Base-by-base conservation (phyloP, 2,797 vertebrate species). In the Loriculus beryllinus region DNA sequence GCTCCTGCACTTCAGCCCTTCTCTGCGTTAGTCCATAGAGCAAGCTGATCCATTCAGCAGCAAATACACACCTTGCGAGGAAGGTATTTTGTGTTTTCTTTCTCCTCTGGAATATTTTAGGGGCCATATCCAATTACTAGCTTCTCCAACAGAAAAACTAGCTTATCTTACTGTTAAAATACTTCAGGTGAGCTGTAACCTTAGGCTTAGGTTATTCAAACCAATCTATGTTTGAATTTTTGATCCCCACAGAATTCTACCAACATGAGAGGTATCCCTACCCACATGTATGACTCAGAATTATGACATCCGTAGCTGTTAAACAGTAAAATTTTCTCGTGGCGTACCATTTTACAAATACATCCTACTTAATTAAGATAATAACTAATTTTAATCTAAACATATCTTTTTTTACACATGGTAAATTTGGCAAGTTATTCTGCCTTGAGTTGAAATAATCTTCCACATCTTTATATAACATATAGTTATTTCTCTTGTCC, bases 241-340 rank as follows among this genome's bases (percentile, higher is more conserved):
- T 9, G 6, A 45, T 20, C 25, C 6, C 45, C 42, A 48, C 5
- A 48, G 14, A 86, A 52, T 25, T 48, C 51, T 19, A 64, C 11
- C 21, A 47, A 42, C 33, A 23, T 35, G 45, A 65, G 45, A 82
- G 19, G 28, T 2, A 72, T 33, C 33, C 48, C 20, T 71, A 37
- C 6, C 3, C 13, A 63, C 0, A 0, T 0, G 3, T 14, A 19
- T 5, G 8, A 67, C 39, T 43, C 43, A 47, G 15, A 91, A 65
- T 54, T 19, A 40, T 2, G 3, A 64, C 5, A 1, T 74, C 22
- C 15, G 9, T 9, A 17, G 14, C 59, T 80, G 80, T 52, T 56
- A 15, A 64, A 68, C 20, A 68, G 29, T 14, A 59, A 35, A 13
- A 7, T 26, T 35, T 67, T 85, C 16, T 80, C 29, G 14, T 45